Conservation (phyloP, 1,140 invertebrate genomes). For the Cyrtorhinus lividipennis region DNA sequence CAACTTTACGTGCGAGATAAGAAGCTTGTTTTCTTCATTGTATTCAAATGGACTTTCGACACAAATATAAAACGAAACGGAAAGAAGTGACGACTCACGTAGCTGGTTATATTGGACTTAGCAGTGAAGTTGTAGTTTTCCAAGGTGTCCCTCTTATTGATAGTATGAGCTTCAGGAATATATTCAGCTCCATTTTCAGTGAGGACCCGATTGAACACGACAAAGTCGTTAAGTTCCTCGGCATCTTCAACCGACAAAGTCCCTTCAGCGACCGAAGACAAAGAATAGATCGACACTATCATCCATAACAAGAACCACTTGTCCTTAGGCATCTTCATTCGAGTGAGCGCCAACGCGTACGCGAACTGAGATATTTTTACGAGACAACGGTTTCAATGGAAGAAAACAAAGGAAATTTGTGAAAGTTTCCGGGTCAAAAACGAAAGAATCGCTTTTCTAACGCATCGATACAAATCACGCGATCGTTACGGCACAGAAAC, state of each 20-base stretch:
- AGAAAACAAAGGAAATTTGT: too few species aligned
- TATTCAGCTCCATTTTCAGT: neutral
- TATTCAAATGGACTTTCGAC: neutral
- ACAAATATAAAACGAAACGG: too few species aligned
- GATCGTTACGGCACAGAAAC: too few species aligned
- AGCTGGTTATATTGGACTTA: neutral
- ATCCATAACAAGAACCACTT: constrained; percentile 5
- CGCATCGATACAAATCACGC: too few species aligned
- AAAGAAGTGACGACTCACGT: too few species aligned
- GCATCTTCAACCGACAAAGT: neutral
- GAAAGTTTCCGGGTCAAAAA: too few species aligned
- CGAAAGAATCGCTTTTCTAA: too few species aligned
- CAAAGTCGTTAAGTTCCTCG: neutral
- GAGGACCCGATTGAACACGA: neutral
- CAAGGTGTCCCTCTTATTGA: neutral
- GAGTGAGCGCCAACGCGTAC: too few species aligned
- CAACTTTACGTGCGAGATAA: neutral
- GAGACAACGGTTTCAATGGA: too few species aligned
- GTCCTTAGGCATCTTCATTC: neutral
- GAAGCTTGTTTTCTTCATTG: neutral
- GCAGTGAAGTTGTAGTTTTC: neutral
- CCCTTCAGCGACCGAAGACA: neutral
- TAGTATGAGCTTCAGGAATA: neutral
- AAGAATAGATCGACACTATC: neutral
- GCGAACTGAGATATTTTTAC: too few species aligned